These are phyloP conservation scores for Pilophorus perplexus DNA, from an alignment of 2,888 invertebrate genomes.

Conservation along the genomic window DNA sequence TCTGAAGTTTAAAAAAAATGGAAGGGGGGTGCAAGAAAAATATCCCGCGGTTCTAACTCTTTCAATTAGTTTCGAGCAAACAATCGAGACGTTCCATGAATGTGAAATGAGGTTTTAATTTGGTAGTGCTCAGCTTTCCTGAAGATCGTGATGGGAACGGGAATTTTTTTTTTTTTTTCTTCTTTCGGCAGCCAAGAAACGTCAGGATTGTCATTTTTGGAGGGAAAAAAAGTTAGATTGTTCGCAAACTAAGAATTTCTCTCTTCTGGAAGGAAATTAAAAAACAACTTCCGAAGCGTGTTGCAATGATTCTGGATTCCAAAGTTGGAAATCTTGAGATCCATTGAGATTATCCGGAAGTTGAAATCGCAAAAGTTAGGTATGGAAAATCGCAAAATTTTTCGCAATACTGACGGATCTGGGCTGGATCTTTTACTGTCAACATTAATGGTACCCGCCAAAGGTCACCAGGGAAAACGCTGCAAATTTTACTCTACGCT, in stretches of 20 bases:
- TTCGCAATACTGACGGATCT: too few relatives aligned
- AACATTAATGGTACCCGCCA: too few relatives aligned
- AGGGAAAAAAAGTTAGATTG: conserved; percentile 6
- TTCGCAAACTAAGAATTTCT: not conserved
- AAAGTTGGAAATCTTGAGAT: too few relatives aligned
- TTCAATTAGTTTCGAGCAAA: conserved; percentile 39
- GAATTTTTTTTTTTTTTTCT: not conserved
- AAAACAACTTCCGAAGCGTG: conserved; percentile 6
- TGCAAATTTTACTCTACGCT: too few relatives aligned
- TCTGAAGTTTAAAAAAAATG: not conserved
- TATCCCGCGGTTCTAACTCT: conserved; percentile 28
- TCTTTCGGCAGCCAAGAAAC: not conserved
- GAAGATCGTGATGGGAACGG: conserved; percentile 10
- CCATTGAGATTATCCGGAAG: too few relatives aligned
- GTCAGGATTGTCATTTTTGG: conserved; percentile 21
- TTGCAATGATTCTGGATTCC: too few relatives aligned
- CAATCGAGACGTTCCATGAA: conserved; percentile 37
- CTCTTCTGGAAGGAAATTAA: not conserved
- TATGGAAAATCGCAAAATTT: too few relatives aligned
- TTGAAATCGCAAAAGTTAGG: too few relatives aligned
- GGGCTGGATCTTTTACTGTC: too few relatives aligned
- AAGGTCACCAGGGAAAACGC: too few relatives aligned
- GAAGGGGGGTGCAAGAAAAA: not conserved
- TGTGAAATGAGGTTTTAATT: conserved; percentile 40
- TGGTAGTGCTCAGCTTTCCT: conserved; percentile 12